These are phyloP conservation scores for Morone saxatilis DNA, from an alignment of 2,113 vertebrate species.

Conservation along the genomic window DNA sequence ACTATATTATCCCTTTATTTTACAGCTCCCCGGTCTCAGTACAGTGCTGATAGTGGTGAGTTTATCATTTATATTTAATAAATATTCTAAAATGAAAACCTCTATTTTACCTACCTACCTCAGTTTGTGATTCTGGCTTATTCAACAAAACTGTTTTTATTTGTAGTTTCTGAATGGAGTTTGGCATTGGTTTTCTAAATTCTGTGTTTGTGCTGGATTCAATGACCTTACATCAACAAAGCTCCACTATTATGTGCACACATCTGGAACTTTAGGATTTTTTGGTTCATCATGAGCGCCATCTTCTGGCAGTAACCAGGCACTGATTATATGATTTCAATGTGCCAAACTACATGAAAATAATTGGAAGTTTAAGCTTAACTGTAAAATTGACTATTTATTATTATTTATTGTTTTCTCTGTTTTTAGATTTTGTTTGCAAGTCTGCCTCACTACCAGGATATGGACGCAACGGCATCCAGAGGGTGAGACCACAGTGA, in stretches of 20 bases:
- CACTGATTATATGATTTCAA: not conserved
- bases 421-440: constrained; percentile 91
- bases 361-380: not conserved
- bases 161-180: not conserved
- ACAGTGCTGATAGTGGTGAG: constrained; percentile 93
- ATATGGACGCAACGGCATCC: constrained; percentile 94
- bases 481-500: constrained; percentile 86
- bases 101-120: too few species aligned
- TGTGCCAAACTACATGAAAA: not conserved
- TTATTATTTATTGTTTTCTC: not conserved
- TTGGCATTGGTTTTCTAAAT: not conserved
- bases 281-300: constrained; percentile 60
- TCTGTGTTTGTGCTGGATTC: constrained; percentile 2
- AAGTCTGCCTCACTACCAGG: constrained; percentile 96
- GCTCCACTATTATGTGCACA: not conserved
- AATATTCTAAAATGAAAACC: not conserved
- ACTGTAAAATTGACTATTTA: not conserved
- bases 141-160: not conserved
- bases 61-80: constrained; percentile 44
- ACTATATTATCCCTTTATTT: constrained; percentile 57
- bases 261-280: constrained; percentile 27
- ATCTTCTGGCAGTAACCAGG: constrained; percentile 67
- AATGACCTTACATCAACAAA: constrained; percentile 9
- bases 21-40: constrained; percentile 91
- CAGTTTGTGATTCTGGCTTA: not conserved